Evolutionary conservation across 2,888 invertebrate genomes (phyloP).

Genomic region (Lithosia quadra): DNA sequence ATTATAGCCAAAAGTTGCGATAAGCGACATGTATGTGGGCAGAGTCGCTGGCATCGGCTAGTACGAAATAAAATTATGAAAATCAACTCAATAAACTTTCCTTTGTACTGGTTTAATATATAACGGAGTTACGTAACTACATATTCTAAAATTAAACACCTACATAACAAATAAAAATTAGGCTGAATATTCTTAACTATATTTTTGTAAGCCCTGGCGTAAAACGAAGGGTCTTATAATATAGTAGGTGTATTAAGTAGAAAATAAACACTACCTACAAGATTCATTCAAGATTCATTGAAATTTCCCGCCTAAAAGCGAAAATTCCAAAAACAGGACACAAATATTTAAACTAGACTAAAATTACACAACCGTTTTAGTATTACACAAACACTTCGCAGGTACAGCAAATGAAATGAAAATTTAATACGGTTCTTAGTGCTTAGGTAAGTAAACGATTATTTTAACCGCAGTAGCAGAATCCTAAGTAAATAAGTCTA

Average conservation of each 20-base stretch:
- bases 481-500: conserved; percentile 20
- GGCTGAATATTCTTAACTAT: background rate
- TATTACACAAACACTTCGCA: background rate
- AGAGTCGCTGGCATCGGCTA: too few species aligned
- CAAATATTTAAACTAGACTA: background rate
- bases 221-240: too few species aligned
- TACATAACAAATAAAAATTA: background rate
- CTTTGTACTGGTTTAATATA: too few species aligned
- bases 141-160: too few species aligned
- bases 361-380: background rate
- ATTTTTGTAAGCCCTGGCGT: too few species aligned
- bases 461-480: background rate
- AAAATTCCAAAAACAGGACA: background rate
- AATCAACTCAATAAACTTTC: too few species aligned
- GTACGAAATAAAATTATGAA: too few species aligned
- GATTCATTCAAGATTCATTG: background rate
- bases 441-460: background rate
- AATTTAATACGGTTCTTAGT: conserved; percentile 5
- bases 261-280: too few species aligned
- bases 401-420: background rate
- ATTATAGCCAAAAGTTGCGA: too few species aligned
- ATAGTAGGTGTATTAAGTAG: too few species aligned
- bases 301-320: background rate
- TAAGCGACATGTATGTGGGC: too few species aligned
- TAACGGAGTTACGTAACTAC: too few species aligned